Base-by-base conservation (phyloP, 2,797 vertebrate genomes). In the Agapornis canus region DNA sequence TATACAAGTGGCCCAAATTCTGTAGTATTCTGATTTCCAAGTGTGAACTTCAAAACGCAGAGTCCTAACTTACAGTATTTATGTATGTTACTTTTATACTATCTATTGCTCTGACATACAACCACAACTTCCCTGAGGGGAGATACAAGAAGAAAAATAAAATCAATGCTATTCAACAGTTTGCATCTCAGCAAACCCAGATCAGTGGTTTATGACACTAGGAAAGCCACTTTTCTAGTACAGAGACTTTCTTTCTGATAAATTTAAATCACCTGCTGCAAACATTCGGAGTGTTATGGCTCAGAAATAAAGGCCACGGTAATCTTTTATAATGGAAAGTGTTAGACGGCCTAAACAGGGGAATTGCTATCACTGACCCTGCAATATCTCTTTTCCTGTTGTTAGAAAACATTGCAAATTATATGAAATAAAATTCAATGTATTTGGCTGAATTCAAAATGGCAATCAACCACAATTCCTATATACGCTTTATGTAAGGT, bases 251-350 rank as follows among this genome's bases (percentile, higher is more conserved):
- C 68, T 60, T 85, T 64, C 73, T 86, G 88, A 57, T 86, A 81
- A 82, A 92, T 89, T 86, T 84, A 81, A 90, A 68, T 87, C 19
- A 0, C 45, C 54, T 90, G 42, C 80, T 92, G 70, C 73, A 93
- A 92, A 54, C 70, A 79, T 78, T 86, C 32, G 0, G 77, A 86
- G 49, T 51, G 76, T 81, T 92, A 57, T 35, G 68, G 70, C 77
- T 90, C 83, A 90, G 77, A 94, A 95, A 90, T 86, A 92, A 92
- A 90, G 70, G n/a, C 81, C 66, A 79, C 29, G 81, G 42, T 93
- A 86, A 89, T 94, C 59, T 94, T 93, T 86, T 78, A 43, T 86
- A 84, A 86, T 89, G 89, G 83, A 86, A 96, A 89, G 49, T 60
- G 65, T 92, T 93, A 93, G 45, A 35, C 20, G 75, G 35, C 70